Evolutionary conservation across 2,113 vertebrate species (phyloP).

Genomic region (Gambusia holbrooki): DNA sequence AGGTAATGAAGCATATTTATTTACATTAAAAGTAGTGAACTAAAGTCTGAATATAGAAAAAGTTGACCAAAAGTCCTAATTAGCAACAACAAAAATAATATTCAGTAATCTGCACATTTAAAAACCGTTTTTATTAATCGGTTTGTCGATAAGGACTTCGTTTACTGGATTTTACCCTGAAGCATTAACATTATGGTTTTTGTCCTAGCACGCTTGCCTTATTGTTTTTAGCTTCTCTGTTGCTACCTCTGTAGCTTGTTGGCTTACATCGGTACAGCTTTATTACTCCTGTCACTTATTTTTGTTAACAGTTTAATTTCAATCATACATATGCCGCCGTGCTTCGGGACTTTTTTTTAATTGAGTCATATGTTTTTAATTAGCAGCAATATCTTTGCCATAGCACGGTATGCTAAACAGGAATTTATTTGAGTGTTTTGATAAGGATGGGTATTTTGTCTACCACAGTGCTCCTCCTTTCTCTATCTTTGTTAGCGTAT

Average conservation of each 20-base stretch:
- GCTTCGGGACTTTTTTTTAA: too few species aligned
- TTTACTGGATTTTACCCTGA: too few species aligned
- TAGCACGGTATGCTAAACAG: neutral
- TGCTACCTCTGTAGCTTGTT: accelerated
- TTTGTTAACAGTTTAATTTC: neutral
- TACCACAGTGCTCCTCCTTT: conserved; percentile 16
- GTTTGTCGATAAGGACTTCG: too few species aligned
- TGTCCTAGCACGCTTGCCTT: conserved; percentile 43
- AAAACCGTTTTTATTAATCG: too few species aligned
- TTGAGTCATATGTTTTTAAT: neutral
- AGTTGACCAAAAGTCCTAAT: too few species aligned
- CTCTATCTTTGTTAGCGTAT: conserved; percentile 13
- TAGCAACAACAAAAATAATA: too few species aligned
- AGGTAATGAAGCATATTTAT: too few species aligned
- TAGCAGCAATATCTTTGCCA: neutral
- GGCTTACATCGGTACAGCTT: accelerated
- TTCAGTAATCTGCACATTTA: too few species aligned
- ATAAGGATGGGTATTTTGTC: conserved; percentile 25
- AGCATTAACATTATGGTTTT: too few species aligned
- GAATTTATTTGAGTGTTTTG: neutral
- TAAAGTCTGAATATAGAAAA: too few species aligned
- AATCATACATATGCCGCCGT: neutral
- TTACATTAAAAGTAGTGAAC: too few species aligned
- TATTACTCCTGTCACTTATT: too few species aligned
- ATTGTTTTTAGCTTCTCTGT: neutral